Base-by-base conservation (phyloP, 2,888 invertebrate species). In the Epicampocera succincta region DNA sequence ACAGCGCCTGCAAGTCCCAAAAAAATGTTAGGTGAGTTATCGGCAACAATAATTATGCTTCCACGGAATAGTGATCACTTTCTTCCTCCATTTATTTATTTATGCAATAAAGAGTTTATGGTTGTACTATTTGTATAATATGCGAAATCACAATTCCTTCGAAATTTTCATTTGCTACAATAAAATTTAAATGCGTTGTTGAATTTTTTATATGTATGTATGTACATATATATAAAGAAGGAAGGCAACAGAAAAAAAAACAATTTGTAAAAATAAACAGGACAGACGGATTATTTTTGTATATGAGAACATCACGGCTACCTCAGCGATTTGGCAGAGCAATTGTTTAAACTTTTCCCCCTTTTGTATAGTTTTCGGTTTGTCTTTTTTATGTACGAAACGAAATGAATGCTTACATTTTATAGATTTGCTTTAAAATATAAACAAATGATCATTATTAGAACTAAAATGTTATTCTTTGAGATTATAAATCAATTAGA, bases 1-100 rank as follows among this genome's bases (percentile, higher is more conserved):
- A 94, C 94, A 61, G 94, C 93, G 73, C 94, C 94, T 46, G 92
- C 93, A 80, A 94, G 93, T 86, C 93, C 94, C 76, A 93, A 93
- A 84, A 93, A 93, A 88, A 93, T 93, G 89, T 88, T 92, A 83
- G 91, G 91, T 91, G 89, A 91, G 91, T 87, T 19, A 13, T n/a
- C 13, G 3, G 25, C 40, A 15, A 17, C 13, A 38, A 0, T 17
- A 46, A 38, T 44, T 29, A 15, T 25, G n/a, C 17, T 29, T 46
- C 13, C n/a, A 33, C 4, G 9, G 72, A 71, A 63, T 69, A 71
- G 79, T 83, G 80, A 80, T 80, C 83, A 83, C 80, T 77, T 83
- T 40, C 44, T 38, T 33, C 25, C 1, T n/a, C n/a, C n/a, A n/a
- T n/a, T n/a, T n/a, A n/a, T n/a, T n/a, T n/a, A 1, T 63, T 72